phyloP scores from a whole-genome alignment of 30 jellyfish, hydroid and myxozoan species.

The Phacellophora camtschatica region DNA sequence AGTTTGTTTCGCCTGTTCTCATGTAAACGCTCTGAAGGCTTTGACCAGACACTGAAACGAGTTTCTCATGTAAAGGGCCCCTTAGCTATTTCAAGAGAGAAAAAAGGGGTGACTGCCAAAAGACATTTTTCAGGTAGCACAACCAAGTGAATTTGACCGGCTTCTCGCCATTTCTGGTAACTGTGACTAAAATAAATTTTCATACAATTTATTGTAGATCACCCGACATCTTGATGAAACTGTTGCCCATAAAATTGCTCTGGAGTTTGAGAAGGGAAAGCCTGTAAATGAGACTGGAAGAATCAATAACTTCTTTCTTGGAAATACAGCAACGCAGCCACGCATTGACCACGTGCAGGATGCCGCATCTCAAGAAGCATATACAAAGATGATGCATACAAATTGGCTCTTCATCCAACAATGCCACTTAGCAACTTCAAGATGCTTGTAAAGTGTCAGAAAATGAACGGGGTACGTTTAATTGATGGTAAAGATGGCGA shows the following conservation, averaged over 20 bases:
- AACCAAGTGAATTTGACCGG: no score
- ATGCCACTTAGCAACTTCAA: constrained; percentile 26
- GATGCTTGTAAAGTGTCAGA: not conserved
- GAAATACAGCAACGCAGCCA: not conserved
- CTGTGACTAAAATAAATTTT: not conserved
- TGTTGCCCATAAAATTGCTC: not conserved
- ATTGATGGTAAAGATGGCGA: constrained; percentile 27
- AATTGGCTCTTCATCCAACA: constrained; percentile 48
- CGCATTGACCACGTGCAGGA: constrained; percentile 12
- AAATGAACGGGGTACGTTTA: constrained; percentile 31
- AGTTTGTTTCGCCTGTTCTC: no score
- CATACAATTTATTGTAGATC: not conserved
- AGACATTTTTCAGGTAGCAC: no score
- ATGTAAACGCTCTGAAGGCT: no score
- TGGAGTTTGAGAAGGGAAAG: not conserved
- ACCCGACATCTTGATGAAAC: not conserved
- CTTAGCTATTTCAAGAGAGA: no score
- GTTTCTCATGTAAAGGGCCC: no score
- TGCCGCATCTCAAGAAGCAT: not conserved
- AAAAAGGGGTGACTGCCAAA: no score
- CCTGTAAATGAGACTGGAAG: not conserved
- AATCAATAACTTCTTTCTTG: not conserved
- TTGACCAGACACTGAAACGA: no score
- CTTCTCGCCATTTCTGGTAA: no score
- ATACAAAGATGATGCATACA: constrained; percentile 3